Evolutionary conservation across 2,113 vertebrate genomes (phyloP).

Genomic region (Fregetta grallaria): DNA sequence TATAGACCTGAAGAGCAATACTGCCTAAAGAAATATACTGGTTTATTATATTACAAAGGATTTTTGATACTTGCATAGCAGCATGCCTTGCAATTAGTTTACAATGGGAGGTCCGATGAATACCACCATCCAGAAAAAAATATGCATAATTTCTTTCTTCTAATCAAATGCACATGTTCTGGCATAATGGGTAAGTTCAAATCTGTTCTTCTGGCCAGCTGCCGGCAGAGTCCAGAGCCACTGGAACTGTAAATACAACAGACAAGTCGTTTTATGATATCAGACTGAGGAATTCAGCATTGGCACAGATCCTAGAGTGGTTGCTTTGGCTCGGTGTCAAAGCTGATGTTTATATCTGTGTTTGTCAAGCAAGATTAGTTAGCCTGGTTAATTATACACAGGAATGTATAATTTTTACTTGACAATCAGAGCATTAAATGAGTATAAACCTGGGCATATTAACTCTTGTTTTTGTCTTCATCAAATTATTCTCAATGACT

Average conservation of each 20-base stretch:
- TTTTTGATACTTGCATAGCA: conserved; percentile 31
- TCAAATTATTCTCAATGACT: background rate
- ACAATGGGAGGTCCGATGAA: conserved; percentile 44
- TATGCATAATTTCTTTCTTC: conserved; percentile 51
- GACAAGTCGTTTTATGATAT: conserved; percentile 75
- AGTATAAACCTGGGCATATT: conserved; percentile 6
- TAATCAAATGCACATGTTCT: conserved; percentile 71
- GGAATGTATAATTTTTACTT: conserved; percentile 62
- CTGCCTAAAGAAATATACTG: background rate
- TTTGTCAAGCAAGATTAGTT: conserved; percentile 77
- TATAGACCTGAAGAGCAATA: background rate
- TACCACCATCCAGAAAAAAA: conserved; percentile 43
- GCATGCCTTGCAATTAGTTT: conserved; percentile 46
- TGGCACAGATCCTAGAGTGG: conserved; percentile 71
- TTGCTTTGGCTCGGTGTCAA: conserved; percentile 69
- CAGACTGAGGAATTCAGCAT: conserved; percentile 70
- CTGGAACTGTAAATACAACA: conserved; percentile 74
- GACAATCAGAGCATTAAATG: conserved; percentile 9
- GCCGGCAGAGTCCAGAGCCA: conserved; percentile 68
- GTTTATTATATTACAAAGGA: conserved; percentile 4
- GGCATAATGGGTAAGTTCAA: conserved; percentile 57
- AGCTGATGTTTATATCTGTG: conserved; percentile 63
- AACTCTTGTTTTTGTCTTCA: conserved; percentile 22
- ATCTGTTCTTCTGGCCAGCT: conserved; percentile 67
- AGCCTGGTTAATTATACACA: conserved; percentile 74